phyloP scores from a whole-genome alignment of 2,113 vertebrate genomes.

The Tyrannus savana region DNA sequence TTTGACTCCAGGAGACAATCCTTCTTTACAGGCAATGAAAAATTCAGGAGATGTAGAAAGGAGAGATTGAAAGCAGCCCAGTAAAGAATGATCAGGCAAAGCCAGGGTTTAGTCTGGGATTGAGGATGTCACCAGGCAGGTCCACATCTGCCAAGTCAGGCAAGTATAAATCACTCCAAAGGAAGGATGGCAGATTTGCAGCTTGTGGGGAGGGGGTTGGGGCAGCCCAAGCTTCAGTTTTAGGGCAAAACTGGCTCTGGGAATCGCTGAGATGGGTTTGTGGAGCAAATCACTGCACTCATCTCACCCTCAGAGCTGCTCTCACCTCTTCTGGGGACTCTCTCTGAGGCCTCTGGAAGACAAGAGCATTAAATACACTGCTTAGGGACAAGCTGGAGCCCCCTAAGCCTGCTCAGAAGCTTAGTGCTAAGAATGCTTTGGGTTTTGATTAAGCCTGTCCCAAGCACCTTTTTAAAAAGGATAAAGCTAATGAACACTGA shows the following conservation, averaged over 20 bases:
- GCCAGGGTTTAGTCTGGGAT: not conserved
- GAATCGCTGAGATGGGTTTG: not conserved
- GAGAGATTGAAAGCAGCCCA: not conserved
- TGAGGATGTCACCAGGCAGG: not conserved
- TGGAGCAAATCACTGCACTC: not conserved
- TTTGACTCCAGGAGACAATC: not conserved
- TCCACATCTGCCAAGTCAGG: not conserved
- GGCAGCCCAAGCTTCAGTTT: not conserved
- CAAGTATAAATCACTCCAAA: not conserved
- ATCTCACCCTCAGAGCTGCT: not conserved
- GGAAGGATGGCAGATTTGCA: not conserved
- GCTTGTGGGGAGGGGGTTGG: not conserved
- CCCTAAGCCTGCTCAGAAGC: not conserved
- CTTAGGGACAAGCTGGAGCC: not conserved
- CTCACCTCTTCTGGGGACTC: not conserved
- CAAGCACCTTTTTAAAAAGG: not conserved
- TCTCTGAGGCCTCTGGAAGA: not conserved
- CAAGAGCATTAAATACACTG: fast-evolving
- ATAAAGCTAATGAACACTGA: not conserved
- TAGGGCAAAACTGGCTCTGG: not conserved
- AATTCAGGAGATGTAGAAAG: not conserved
- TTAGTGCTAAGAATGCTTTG: not conserved
- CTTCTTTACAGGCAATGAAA: not conserved
- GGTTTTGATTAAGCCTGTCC: not conserved
- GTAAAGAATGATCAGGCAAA: not conserved